A percentile compares a stretch with the other conserved stretches of the same genome.
phyloP scores from a whole-genome alignment of 2,888 invertebrate species.

The Cantharis rustica region DNA sequence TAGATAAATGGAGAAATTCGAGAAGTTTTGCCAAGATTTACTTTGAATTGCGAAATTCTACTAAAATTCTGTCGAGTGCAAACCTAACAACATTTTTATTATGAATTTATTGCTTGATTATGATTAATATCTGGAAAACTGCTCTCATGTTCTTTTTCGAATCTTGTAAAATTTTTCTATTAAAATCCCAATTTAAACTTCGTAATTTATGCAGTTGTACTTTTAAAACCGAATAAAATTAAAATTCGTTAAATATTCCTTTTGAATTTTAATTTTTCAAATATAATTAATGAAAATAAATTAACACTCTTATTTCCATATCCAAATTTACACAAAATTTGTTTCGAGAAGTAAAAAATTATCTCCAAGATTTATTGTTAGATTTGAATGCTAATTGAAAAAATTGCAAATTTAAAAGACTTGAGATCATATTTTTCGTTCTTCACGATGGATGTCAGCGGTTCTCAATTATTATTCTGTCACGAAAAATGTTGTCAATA shows the following conservation, averaged over 20 bases:
- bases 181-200: not conserved
- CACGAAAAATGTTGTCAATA: not conserved
- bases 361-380: not conserved
- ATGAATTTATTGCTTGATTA: not conserved
- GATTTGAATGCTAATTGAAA: not conserved
- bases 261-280: not conserved
- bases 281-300: not conserved
- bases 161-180: not conserved
- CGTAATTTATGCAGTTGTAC: not conserved
- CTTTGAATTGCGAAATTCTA: not conserved
- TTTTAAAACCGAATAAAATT: not conserved
- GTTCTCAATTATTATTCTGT: not conserved
- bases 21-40: not conserved
- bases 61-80: not conserved
- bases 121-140: not conserved
- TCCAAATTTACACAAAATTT: not conserved
- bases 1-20: too few species aligned
- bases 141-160: not conserved
- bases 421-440: not conserved
- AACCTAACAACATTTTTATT: not conserved
- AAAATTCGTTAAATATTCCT: not conserved
- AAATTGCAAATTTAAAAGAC: not conserved
- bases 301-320: not conserved
- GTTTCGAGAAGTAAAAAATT: not conserved
- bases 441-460: not conserved